Evolutionary conservation across 2,113 vertebrate species (phyloP).

Genomic region (Pterophyllum scalare): DNA sequence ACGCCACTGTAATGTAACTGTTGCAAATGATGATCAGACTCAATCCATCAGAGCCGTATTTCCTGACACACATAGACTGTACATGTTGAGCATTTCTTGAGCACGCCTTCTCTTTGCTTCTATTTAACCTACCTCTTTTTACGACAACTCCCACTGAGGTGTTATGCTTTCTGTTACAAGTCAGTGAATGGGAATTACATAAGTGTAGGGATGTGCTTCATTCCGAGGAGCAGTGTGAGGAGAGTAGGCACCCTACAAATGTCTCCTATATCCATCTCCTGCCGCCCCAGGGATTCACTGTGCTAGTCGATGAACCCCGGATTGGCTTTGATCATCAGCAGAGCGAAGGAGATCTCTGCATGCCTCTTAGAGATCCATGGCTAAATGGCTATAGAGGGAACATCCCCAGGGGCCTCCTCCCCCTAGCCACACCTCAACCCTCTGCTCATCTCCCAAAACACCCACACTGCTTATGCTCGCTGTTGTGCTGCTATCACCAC

Average conservation of each 20-base stretch:
- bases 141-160: slow-evolving; percentile 34
- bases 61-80: not conserved
- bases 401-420: slow-evolving; percentile 37
- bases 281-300: slow-evolving; percentile 41
- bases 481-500: slow-evolving; percentile 18
- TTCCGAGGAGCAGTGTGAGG: slow-evolving; percentile 42
- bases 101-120: slow-evolving; percentile 5
- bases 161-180: slow-evolving; percentile 58
- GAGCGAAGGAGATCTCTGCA: slow-evolving; percentile 37
- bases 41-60: not conserved
- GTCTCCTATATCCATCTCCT: slow-evolving; percentile 58
- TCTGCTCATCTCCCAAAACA: slow-evolving; percentile 12
- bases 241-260: slow-evolving; percentile 66
- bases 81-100: slow-evolving; percentile 15
- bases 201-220: slow-evolving; percentile 60
- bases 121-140: slow-evolving; percentile 34
- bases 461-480: slow-evolving; percentile 8
- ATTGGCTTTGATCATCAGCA: slow-evolving; percentile 74
- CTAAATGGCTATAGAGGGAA: slow-evolving; percentile 51
- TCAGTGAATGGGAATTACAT: slow-evolving; percentile 66
- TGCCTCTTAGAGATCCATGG: slow-evolving; percentile 55
- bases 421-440: slow-evolving; percentile 10
- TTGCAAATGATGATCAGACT: not conserved
- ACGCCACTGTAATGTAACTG: not conserved
- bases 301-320: slow-evolving; percentile 58